A percentile compares a stretch with the other conserved stretches of the same genome.
Conservation (phyloP, 2,797 vertebrate species). For the Dipus sagitta region DNA sequence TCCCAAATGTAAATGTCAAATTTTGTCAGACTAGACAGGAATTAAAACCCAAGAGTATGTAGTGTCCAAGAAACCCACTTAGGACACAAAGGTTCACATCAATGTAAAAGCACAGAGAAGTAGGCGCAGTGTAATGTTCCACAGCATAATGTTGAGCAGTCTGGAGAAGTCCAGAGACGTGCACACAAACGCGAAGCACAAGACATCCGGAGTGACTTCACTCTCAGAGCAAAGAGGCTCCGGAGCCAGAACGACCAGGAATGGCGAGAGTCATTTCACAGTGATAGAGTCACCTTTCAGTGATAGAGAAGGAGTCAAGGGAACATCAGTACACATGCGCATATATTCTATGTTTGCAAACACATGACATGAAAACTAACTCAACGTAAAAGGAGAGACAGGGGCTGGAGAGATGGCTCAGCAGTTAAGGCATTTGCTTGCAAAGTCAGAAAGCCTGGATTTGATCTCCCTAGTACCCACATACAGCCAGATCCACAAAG, state of each 20-base stretch:
- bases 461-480: too few species aligned
- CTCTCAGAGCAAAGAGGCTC: not conserved
- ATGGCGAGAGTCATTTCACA: not conserved
- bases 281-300: not conserved
- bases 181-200: not conserved
- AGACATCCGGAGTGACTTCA: not conserved
- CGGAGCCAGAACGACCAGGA: not conserved
- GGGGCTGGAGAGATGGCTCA: too few species aligned
- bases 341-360: conserved; percentile 26
- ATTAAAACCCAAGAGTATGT: not conserved
- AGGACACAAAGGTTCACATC: conserved; percentile 10
- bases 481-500: too few species aligned
- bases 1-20: conserved; percentile 38
- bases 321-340: not conserved
- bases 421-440: too few species aligned
- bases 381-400: conserved; percentile 29
- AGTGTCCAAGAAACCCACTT: conserved; percentile 50
- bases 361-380: not conserved
- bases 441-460: too few species aligned
- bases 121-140: too few species aligned
- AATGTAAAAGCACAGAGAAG: not conserved
- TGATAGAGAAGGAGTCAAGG: not conserved
- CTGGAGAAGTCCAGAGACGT: too few species aligned
- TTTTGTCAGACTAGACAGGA: not conserved
- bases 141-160: too few species aligned